Evolutionary conservation across 2,797 vertebrate species (phyloP), one percentile per base, ranked within the genome.

Genomic region (Psittacula echo): DNA sequence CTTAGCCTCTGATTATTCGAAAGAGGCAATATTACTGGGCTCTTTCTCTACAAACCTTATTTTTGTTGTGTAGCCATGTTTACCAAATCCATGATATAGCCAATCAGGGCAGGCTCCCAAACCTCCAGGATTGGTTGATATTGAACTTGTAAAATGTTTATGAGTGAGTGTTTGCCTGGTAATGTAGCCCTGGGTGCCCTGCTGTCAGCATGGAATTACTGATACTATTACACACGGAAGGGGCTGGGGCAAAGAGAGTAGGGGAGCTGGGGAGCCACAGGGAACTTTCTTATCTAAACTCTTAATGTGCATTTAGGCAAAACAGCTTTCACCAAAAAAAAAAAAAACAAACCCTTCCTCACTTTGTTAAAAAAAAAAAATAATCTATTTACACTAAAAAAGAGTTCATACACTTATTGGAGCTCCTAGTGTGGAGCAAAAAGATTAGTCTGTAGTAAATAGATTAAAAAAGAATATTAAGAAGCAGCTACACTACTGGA

Each of bases 111-210:
- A 72, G 96, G 78, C 89, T 92, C 78, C 54, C 64, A 19, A 58
- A 39, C 51, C 60, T 2, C 67, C 53, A 91, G 12, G 82, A 97
- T 96, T 97, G 96, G 97, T 47, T 71, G 90, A 32, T 71, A 26
- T 60, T 75, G 95, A 93, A 92, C 94, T 97, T 92, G 97, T 97
- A 96, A 98, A 97, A 94, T 84, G 91, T 98, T 97, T 96, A 95
- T 84, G 96, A 87, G 97, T 86, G 94, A 97, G 96, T 83, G 96
- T 95, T 94, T 88, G 91, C 89, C 96, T 96, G 92, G n/a, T 87
- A 68, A 96, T 94, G 96, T 71, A 94, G 93, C 89, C 96, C 90
- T 94, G 95, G 96, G 85, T 96, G 94, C 94, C 94, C 95, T 68
- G 93, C 91, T 95, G 96, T 86, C 94, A 95, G 77, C 94, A 13